These are phyloP conservation scores for Chalcis sispes DNA, from an alignment of 2,888 invertebrate species.

Conservation along the genomic window DNA sequence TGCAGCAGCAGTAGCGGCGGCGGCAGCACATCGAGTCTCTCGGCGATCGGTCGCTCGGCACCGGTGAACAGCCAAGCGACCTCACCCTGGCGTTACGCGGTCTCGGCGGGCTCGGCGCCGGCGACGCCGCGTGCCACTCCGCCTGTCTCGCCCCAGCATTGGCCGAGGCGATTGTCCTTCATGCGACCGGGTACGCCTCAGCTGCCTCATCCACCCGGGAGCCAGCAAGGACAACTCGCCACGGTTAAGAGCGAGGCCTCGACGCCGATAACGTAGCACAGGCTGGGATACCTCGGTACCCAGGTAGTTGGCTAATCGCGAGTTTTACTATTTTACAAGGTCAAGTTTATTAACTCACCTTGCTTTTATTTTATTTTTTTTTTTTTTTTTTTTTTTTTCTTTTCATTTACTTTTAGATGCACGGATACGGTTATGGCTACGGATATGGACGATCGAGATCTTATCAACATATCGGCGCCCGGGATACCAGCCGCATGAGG, in stretches of 20 bases:
- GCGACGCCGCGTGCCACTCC: conserved; percentile 86
- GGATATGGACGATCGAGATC: conserved; percentile 54
- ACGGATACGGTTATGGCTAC: conserved; percentile 37
- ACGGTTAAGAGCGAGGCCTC: conserved; percentile 48
- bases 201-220: conserved; percentile 72
- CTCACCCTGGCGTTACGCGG: conserved; percentile 51
- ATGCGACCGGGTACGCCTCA: conserved; percentile 82
- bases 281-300: conserved; percentile 43
- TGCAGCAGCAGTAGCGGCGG: conserved; percentile 79
- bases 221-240: conserved; percentile 33
- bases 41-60: conserved; percentile 66
- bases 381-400: no score
- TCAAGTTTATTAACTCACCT: no score
- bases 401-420: no score
- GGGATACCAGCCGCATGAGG: conserved; percentile 45
- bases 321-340: no score
- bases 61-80: conserved; percentile 66
- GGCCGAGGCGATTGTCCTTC: conserved; percentile 80
- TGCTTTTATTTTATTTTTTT: no score
- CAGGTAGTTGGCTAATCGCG: conserved; percentile 33
- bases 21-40: conserved; percentile 78
- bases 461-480: conserved; percentile 54
- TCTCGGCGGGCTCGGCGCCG: conserved; percentile 84
- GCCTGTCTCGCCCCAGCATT: conserved; percentile 85
- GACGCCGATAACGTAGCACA: conserved; percentile 55